phyloP scores from a whole-genome alignment of 2,888 invertebrate genomes.

The Timema podura region DNA sequence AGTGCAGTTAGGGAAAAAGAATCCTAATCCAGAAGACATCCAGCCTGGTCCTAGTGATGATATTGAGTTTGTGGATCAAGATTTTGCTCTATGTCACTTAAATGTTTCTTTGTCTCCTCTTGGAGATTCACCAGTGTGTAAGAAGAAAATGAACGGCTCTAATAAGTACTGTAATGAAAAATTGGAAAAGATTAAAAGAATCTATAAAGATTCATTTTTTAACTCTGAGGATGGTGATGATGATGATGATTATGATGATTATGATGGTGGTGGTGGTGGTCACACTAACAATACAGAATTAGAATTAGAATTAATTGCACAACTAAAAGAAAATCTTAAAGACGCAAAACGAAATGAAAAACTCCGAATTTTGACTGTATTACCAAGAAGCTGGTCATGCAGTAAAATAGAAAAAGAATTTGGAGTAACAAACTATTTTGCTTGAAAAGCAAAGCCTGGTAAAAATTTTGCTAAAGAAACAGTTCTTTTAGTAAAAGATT shows the following conservation, averaged over 20 bases:
- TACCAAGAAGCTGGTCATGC: slow-evolving; percentile 6
- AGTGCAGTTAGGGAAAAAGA: slow-evolving; percentile 7
- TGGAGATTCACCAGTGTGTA: slow-evolving; percentile 1
- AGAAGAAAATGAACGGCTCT: slow-evolving; percentile 9
- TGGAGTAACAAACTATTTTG: slow-evolving; percentile 5
- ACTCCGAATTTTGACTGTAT: slow-evolving; percentile 3
- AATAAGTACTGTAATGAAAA: slow-evolving; percentile 6
- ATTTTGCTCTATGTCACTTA: neutral
- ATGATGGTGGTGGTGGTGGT: neutral
- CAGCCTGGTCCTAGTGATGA: slow-evolving; percentile 1
- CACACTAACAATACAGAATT: neutral
- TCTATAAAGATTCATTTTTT: neutral
- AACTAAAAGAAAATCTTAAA: neutral
- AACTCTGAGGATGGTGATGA: no score
- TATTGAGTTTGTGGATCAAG: slow-evolving; percentile 2
- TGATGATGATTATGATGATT: no score
- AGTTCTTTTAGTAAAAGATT: neutral
- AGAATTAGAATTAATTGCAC: neutral
- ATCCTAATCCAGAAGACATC: neutral
- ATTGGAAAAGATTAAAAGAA: slow-evolving; percentile 9
- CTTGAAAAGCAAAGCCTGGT: neutral
- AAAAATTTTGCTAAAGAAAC: neutral
- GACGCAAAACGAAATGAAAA: slow-evolving; percentile 1
- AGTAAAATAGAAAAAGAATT: slow-evolving; percentile 13
- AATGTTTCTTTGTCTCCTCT: slow-evolving; percentile 12